Base-by-base conservation (phyloP, 2,113 vertebrate genomes). In the Cromileptes altivelis region DNA sequence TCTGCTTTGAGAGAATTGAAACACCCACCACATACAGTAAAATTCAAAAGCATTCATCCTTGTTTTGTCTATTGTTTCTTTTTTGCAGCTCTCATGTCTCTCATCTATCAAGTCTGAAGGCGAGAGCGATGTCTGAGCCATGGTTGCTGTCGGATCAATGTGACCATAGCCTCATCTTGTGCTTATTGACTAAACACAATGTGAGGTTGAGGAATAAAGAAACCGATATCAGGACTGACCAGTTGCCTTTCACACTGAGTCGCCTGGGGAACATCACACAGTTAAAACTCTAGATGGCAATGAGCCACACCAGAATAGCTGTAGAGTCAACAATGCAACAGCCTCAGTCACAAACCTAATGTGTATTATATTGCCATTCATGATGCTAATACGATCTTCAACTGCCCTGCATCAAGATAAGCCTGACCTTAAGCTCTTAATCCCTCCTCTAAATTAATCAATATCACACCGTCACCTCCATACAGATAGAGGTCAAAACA, bases 101-200 rank as follows among this genome's bases (percentile, higher is more conserved):
- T 50, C 21, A 76, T 70, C 27, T 33, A 63, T 77, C 67, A 80
- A 63, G 56, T 78, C 77, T 53, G 79, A 70, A 56, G 70, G 56
- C 1, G 23, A 60, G 45, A 78, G 77, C 62, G 15, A 25, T 42
- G 70, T 78, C 67, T 80, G 84, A 88, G 71, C 53, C 68, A 37
- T 60, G 65, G 70, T 61, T 73, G 45, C 55, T 52, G 67, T 74
- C 75, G 82, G 75, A 85, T 85, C 85, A 85, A 79, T 80, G 80
- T 69, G 63, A 78, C 81, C 63, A 58, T 78, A 57, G 61, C 65
- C 63, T 90, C 53, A 45, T 72, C 75, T 70, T 50, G 42, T 1
- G 33, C 70, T 21, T 75, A 85, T 88, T 2, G 77, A 88, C 81
- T 42, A 55, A 85, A 81, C 67, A 58, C 52, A 56, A 70, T 60